These are phyloP conservation scores for Parnassius orleans DNA, from an alignment of 2,888 invertebrate genomes.

Conservation along the genomic window DNA sequence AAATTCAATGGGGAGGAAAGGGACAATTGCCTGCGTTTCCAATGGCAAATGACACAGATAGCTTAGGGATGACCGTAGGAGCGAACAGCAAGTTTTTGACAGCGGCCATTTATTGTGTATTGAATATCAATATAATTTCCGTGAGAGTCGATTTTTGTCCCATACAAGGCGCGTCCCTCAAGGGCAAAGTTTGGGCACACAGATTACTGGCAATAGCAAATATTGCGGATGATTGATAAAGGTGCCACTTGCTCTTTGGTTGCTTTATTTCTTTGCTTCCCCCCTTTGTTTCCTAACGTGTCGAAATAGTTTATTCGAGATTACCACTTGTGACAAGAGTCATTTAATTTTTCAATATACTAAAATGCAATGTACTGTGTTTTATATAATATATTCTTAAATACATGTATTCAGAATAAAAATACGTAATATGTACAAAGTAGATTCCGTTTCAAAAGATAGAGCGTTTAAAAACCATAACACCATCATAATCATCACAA, in stretches of 20 bases:
- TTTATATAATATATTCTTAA: too few relatives aligned
- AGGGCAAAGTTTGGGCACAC: conserved; percentile 72
- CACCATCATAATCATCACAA: too few relatives aligned
- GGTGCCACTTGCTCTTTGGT: conserved; percentile 45
- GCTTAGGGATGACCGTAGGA: conserved; percentile 82
- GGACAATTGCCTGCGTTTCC: conserved; percentile 67
- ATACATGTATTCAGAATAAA: too few relatives aligned
- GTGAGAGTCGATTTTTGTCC: conserved; percentile 78
- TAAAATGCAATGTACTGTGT: too few relatives aligned
- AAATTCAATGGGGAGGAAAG: conserved; percentile 43
- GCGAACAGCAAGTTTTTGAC: conserved; percentile 81
- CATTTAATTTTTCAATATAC: too few relatives aligned
- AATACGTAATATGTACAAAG: too few relatives aligned
- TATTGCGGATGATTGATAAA: conserved; percentile 71
- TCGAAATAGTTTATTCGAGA: conserved; percentile 23
- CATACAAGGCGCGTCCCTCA: conserved; percentile 65
- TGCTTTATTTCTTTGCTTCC: conserved; percentile 45
- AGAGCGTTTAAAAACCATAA: too few relatives aligned
- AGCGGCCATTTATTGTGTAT: conserved; percentile 80
- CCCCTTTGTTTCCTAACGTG: conserved; percentile 51
- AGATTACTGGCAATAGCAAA: conserved; percentile 77
- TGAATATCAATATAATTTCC: conserved; percentile 82
- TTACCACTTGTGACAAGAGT: background rate
- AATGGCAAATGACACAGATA: conserved; percentile 80
- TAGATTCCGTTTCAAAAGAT: too few relatives aligned